These are phyloP conservation scores for Gadus chalcogrammus DNA, from an alignment of 2,113 vertebrate genomes.

Conservation along the genomic window DNA sequence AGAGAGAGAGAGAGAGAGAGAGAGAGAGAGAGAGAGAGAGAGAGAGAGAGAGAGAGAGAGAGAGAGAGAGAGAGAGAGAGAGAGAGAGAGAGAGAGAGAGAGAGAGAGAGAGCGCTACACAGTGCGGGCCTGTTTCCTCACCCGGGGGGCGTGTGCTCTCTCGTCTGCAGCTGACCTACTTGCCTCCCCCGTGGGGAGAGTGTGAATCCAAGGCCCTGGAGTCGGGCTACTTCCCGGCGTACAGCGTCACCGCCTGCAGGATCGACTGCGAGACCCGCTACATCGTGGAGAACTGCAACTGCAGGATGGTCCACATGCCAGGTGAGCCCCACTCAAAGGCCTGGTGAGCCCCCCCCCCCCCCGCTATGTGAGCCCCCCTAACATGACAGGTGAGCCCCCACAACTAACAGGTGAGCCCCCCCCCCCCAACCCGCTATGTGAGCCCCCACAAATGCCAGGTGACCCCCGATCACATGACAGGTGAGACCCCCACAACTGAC, in stretches of 20 bases:
- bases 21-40: neutral
- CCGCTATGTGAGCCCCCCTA: no score
- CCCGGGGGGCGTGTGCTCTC: neutral
- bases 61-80: neutral
- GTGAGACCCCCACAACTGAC: no score
- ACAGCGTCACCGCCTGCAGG: slow-evolving; percentile 95
- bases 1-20: neutral
- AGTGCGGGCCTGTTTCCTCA: no score
- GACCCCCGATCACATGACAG: no score
- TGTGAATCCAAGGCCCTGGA: slow-evolving; percentile 88
- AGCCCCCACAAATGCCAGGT: no score
- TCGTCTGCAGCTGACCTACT: slow-evolving; percentile 86
- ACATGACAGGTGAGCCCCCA: no score
- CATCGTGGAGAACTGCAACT: slow-evolving; percentile 98
- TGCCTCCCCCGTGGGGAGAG: slow-evolving; percentile 96
- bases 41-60: neutral
- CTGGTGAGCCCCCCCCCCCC: no score
- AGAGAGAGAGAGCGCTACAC: neutral
- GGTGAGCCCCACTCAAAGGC: slow-evolving; percentile 62
- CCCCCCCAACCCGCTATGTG: no score
- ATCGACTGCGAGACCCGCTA: slow-evolving; percentile 99
- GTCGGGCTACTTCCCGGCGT: slow-evolving; percentile 91
- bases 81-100: neutral
- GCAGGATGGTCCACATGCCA: slow-evolving; percentile 98
- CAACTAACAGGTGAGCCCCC: no score